Base-by-base conservation (phyloP, 2,113 vertebrate genomes). In the Actinemys pallida region DNA sequence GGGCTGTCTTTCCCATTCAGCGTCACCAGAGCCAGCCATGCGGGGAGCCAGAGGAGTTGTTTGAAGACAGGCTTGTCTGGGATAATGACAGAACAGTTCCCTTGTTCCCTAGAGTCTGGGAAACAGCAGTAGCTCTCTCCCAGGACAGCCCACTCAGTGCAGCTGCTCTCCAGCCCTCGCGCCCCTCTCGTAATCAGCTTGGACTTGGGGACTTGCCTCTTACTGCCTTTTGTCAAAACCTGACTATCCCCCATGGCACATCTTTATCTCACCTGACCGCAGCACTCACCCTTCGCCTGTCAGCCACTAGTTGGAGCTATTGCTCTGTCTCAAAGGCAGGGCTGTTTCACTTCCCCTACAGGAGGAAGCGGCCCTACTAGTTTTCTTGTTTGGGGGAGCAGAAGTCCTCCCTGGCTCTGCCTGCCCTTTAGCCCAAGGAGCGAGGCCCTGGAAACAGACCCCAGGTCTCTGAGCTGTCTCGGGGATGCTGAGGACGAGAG, bases 1-100 rank as follows among this genome's bases (percentile, higher is more conserved):
- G 65, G n/a, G 65, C 65, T n/a, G 35, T 72, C 65, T 10, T 39
- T 39, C 65, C 19, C 65, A n/a, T 57, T 78, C 83, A 53, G 2
- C 29, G 42, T 80, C 35, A 17, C 42, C 25, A 80, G 42, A 9
- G 16, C 89, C 12, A 50, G 4, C 8, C 0, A 0, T 89, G 31
- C 87, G 29, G 1, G 31, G 42, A 90, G 75, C 24, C 11, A 1
- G 0, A 1, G 1, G 19, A 86, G 85, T 22, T 83, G 86, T 57
- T 27, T 57, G 52, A 86, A 42, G 47, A 52, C 59, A 93, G 42
- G 75, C 5, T 25, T 25, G 39, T 16, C 62, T 0, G 2, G n/a
- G 59, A 1, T 42, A 75, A 57, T 27, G 7, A 87, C 72, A 45
- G 24, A 24, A n/a, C 20, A 69, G 20, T 25, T 76, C 39, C 72